phyloP scores from a whole-genome alignment of 2,888 invertebrate genomes.

The Poecilus cupreus region DNA sequence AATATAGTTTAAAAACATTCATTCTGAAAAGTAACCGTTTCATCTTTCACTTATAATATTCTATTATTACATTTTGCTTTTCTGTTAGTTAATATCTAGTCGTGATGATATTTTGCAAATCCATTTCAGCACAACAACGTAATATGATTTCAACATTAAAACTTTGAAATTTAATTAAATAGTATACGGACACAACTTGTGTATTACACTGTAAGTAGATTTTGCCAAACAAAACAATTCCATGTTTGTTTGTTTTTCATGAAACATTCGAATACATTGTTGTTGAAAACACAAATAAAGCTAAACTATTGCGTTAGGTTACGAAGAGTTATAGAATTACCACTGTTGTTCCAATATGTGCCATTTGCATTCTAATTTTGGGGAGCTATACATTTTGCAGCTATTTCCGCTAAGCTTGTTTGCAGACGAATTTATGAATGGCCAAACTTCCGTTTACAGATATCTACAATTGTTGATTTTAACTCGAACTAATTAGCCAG shows the following conservation, averaged over 20 bases:
- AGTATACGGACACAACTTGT: not conserved
- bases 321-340: not conserved
- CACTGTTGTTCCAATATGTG: not conserved
- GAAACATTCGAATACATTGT: not conserved
- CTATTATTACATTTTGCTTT: not conserved
- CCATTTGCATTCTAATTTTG: not conserved
- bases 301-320: not conserved
- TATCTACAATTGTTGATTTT: too few species aligned
- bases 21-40: too few species aligned
- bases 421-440: too few species aligned
- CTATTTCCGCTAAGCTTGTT: too few species aligned
- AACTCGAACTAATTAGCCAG: too few species aligned
- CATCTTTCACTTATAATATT: too few species aligned
- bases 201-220: not conserved
- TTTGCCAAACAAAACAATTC: not conserved
- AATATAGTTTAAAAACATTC: too few species aligned
- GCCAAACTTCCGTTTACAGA: too few species aligned
- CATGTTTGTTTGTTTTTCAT: not conserved
- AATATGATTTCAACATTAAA: conserved; percentile 9
- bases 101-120: too few species aligned
- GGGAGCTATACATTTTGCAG: too few species aligned
- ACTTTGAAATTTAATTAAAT: conserved; percentile 31
- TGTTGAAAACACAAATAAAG: not conserved
- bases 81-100: not conserved
- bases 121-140: not conserved